Evolutionary conservation across 2,113 vertebrate genomes (phyloP).

Genomic region (Oceanites oceanicus): DNA sequence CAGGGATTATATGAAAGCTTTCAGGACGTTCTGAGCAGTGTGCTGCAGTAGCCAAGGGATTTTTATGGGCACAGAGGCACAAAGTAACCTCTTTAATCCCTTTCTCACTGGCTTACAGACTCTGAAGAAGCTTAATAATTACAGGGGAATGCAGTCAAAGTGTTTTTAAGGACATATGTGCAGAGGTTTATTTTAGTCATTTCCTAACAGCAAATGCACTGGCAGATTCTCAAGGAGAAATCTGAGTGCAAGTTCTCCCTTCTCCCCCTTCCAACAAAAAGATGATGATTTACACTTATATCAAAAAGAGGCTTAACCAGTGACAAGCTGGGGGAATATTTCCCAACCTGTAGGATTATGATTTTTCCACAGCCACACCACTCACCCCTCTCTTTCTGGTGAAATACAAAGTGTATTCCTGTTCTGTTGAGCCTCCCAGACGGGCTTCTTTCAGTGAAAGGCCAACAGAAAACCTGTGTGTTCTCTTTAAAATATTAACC

Average conservation of each 20-base stretch:
- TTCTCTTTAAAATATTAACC: background rate
- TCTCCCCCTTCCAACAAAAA: background rate
- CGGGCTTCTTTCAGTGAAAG: background rate
- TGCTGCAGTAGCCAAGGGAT: slow-evolving; percentile 57
- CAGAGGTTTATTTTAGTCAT: slow-evolving; percentile 61
- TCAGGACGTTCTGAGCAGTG: slow-evolving; percentile 55
- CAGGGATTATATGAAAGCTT: slow-evolving; percentile 72
- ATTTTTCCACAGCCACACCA: background rate
- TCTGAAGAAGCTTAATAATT: slow-evolving; percentile 75
- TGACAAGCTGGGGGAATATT: background rate
- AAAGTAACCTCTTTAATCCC: slow-evolving; percentile 71
- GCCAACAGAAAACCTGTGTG: background rate
- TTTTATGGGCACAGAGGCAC: slow-evolving; percentile 67
- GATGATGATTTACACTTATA: background rate
- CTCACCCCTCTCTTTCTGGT: background rate
- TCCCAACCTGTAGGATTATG: background rate
- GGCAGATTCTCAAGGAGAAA: slow-evolving; percentile 32
- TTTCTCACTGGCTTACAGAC: slow-evolving; percentile 65
- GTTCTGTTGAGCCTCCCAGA: background rate
- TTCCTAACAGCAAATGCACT: slow-evolving; percentile 50
- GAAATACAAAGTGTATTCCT: background rate
- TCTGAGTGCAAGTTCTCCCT: background rate
- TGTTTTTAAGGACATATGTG: slow-evolving; percentile 71
- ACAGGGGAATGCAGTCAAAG: slow-evolving; percentile 64
- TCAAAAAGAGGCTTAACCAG: slow-evolving; percentile 4